These are phyloP conservation scores for Rhegmatorhina hoffmannsi DNA, from an alignment of 2,113 vertebrate genomes.

Conservation along the genomic window DNA sequence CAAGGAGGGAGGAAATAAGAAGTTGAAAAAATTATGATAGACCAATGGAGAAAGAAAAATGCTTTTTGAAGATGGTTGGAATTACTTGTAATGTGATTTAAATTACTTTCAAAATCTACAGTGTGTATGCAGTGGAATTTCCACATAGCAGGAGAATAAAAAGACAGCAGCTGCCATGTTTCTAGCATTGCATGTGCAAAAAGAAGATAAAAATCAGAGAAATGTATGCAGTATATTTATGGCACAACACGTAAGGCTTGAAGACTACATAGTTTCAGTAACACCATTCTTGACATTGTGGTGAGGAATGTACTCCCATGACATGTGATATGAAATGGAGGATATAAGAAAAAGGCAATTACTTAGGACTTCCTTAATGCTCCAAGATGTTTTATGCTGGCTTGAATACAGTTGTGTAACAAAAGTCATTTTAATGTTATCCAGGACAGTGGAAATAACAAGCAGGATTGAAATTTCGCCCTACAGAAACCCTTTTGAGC, in stretches of 20 bases:
- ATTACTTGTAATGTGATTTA: neutral
- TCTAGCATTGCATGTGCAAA: neutral
- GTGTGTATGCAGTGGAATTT: neutral
- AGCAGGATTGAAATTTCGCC: neutral
- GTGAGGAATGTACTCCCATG: neutral
- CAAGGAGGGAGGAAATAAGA: neutral
- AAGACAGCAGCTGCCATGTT: neutral
- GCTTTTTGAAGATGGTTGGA: neutral
- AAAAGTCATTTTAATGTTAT: neutral
- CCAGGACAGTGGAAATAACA: neutral
- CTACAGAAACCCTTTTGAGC: conserved; percentile 21
- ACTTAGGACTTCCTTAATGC: neutral
- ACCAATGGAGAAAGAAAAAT: neutral
- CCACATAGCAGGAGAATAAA: neutral
- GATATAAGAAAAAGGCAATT: conserved; percentile 58
- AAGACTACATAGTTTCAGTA: neutral
- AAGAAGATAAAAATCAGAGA: neutral
- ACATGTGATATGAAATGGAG: conserved; percentile 65
- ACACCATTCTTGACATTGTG: neutral
- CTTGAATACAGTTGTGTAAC: neutral
- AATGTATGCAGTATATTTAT: neutral
- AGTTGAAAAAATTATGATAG: neutral
- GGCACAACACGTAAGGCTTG: neutral
- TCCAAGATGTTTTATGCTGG: neutral
- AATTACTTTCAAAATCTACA: neutral